A percentile compares a stretch with the other conserved stretches of the same genome.
These are phyloP conservation scores for Argopecten irradians DNA, from an alignment of 1,140 invertebrate species.

Conservation along the genomic window DNA sequence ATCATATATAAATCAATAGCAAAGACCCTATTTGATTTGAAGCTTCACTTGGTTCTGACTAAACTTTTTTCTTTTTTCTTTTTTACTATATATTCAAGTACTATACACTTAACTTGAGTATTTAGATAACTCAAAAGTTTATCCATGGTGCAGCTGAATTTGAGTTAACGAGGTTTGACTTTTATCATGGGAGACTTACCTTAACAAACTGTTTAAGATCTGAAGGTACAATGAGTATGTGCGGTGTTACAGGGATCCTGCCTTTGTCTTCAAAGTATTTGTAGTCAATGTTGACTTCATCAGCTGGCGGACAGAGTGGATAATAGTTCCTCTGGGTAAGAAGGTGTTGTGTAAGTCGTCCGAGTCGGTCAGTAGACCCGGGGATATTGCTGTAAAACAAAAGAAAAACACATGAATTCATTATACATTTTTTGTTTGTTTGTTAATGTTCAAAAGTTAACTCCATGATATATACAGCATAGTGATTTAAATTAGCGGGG, in stretches of 20 bases:
- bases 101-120: no score
- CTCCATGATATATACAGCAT: no score
- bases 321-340: conserved; percentile 87
- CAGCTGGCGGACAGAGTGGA: conserved; percentile 86
- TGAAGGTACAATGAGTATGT: conserved; percentile 90
- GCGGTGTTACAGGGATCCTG: conserved; percentile 82
- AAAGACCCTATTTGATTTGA: not conserved
- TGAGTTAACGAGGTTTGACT: not conserved
- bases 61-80: not conserved
- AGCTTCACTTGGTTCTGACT: not conserved
- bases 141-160: not conserved
- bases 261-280: conserved; percentile 80
- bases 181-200: conserved; percentile 74
- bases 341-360: conserved; percentile 82
- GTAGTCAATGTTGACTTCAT: conserved; percentile 84
- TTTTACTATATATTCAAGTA: no score
- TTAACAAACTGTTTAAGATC: conserved; percentile 89
- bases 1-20: not conserved
- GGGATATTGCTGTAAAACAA: conserved; percentile 55
- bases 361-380: conserved; percentile 69
- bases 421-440: not conserved
- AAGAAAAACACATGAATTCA: not conserved
- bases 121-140: no score
- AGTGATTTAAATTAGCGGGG: no score
- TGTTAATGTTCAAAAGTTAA: no score